Evolutionary conservation across 1,140 invertebrate genomes (phyloP), one percentile per base, ranked within the genome.

Genomic region (Sitobion miscanthi): DNA sequence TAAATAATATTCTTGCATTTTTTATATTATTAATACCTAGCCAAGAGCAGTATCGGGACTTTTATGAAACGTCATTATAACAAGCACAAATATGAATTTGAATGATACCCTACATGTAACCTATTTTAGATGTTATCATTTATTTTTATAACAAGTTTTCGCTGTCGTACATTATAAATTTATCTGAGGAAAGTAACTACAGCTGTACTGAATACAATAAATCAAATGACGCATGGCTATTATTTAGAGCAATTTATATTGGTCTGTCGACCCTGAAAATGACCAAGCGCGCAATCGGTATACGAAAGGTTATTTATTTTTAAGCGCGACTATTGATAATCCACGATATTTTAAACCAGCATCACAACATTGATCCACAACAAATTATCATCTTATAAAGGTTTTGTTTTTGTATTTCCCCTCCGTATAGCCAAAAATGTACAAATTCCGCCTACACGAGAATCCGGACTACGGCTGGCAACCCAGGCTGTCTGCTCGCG

Each of bases 401-500:
- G 14, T 77, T 17, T 77, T 77, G 62, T n/a, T 35, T n/a, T 77
- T n/a, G n/a, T 2, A 17, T 77, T 77, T 0, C 1, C 20, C 62
- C n/a, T n/a, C 5, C 30, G 0, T 77, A 90, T 94, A 97, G 96
- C 95, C 95, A 86, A 97, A 97, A 95, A 96, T 97, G 94, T 99
- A 97, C 94, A 96, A 95, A 38, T 99, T 99, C 95, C 96, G 97
- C 38, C 95, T 99, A 8, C 98, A 99, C 95, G 99, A 99, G 95
- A 97, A 99, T 95, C 96, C 97, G 0, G 96, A 97, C 38, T 99
- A 98, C 95, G 97, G 98, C 30, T 99, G 99, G 99, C 97, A 97
- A 94, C 99, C 99, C 1, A 96, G 97, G 14, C 96, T 99, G 2
- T 97, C 97, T 11, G 96, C 98, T 0, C 96, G 97, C 87, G 97